These are phyloP conservation scores for Seira sanloemensis DNA, from an alignment of 2,888 invertebrate genomes.

Conservation along the genomic window DNA sequence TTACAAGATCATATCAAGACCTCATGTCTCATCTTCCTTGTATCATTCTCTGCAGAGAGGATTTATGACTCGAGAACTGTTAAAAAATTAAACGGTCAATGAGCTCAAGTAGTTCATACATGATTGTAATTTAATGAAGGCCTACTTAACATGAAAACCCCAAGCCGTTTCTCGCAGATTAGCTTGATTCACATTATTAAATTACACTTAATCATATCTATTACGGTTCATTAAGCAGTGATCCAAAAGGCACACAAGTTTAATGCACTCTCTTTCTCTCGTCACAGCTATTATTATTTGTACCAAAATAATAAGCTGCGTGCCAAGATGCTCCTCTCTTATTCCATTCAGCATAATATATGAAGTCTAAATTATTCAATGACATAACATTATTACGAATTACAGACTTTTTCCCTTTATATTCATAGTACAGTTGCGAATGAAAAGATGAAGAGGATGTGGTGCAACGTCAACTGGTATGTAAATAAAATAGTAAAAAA, in stretches of 20 bases:
- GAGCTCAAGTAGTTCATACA: conserved; percentile 64
- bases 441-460: too few species aligned
- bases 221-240: conserved; percentile 61
- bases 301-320: background rate
- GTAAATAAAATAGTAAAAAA: too few species aligned
- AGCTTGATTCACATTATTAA: conserved; percentile 65
- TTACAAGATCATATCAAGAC: conserved; percentile 21
- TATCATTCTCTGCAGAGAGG: conserved; percentile 21
- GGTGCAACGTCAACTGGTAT: too few species aligned
- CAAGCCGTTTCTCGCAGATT: conserved; percentile 37
- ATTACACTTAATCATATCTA: conserved; percentile 66
- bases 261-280: conserved; percentile 35
- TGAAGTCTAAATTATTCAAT: background rate
- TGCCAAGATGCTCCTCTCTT: background rate
- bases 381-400: conserved; percentile 4
- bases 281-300: background rate
- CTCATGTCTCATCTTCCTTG: background rate
- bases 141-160: conserved; percentile 63
- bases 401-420: too few species aligned
- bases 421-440: too few species aligned
- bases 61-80: conserved; percentile 57
- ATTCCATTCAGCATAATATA: background rate
- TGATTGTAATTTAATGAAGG: conserved; percentile 64
- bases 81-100: conserved; percentile 64
- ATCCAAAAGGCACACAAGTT: conserved; percentile 29